phyloP scores from a whole-genome alignment of 2,797 vertebrate species.

The Spheniscus humboldti region DNA sequence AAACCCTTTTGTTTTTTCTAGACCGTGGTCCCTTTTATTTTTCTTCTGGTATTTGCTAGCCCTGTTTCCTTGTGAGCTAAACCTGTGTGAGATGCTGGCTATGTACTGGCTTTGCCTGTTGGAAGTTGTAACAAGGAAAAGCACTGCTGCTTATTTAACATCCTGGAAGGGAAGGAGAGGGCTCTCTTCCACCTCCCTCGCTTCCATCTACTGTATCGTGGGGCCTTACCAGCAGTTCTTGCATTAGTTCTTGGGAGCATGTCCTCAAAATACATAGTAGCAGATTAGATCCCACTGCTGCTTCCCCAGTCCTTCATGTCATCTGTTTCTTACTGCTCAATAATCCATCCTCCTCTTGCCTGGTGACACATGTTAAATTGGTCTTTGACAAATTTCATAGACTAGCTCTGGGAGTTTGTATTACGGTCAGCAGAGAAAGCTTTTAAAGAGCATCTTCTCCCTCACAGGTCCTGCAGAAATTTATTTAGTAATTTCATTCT shows the following conservation, averaged over 20 bases:
- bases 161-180: not conserved
- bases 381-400: not conserved
- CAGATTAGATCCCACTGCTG: not conserved
- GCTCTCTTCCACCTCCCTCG: accelerated
- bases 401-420: not conserved
- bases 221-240: not conserved
- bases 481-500: not conserved
- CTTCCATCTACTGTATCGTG: accelerated
- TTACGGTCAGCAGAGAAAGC: not conserved
- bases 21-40: accelerated
- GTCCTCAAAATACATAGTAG: not conserved
- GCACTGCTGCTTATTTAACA: not conserved
- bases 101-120: not conserved
- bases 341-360: not conserved
- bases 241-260: accelerated
- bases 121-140: not conserved
- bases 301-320: not conserved
- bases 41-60: not conserved
- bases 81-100: not conserved
- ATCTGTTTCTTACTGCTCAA: not conserved
- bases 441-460: not conserved
- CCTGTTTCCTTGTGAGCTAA: not conserved
- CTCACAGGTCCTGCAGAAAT: not conserved
- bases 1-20: not conserved
- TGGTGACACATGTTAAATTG: not conserved